A percentile compares a stretch with the other conserved stretches of the same genome.
Conservation (phyloP, 2,888 invertebrate genomes). For the Phaedon cochleariae region DNA sequence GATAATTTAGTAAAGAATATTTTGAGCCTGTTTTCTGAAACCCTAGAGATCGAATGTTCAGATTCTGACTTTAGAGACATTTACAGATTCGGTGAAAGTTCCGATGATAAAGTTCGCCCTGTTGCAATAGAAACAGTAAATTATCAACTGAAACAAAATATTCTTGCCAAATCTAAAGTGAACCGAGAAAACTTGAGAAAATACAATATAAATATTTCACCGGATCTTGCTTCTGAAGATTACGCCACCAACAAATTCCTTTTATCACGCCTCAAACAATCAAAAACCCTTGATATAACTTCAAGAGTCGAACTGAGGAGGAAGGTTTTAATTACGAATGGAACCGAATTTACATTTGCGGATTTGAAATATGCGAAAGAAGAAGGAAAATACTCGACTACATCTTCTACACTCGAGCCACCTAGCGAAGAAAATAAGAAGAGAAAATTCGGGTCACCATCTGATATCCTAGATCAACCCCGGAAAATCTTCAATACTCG, state of each 20-base stretch:
- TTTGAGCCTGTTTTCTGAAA: not conserved
- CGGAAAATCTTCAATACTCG: conserved; percentile 12
- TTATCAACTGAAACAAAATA: not conserved
- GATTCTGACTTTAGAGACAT: not conserved
- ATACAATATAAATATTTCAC: conserved; percentile 3
- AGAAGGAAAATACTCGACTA: not conserved
- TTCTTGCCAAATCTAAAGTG: conserved; percentile 6
- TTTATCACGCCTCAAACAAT: conserved; percentile 5
- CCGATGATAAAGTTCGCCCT: not conserved
- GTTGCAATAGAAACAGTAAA: not conserved
- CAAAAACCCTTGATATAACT: not conserved
- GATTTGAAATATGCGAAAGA: conserved; percentile 7
- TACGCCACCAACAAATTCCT: conserved; percentile 11
- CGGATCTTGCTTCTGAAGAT: conserved; percentile 5
- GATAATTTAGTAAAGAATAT: conserved; percentile 5
- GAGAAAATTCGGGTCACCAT: not conserved
- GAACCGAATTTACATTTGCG: conserved; percentile 7
- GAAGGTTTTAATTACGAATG: conserved; percentile 5
- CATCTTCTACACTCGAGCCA: not conserved
- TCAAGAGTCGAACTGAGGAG: conserved; percentile 10
- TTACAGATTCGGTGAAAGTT: not conserved
- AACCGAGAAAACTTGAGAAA: not conserved
- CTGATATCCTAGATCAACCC: not conserved
- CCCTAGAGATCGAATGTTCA: not conserved
- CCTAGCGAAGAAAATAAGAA: conserved; percentile 5